phyloP scores from a whole-genome alignment of 2,888 invertebrate species.

The Asteroscopus sphinx region DNA sequence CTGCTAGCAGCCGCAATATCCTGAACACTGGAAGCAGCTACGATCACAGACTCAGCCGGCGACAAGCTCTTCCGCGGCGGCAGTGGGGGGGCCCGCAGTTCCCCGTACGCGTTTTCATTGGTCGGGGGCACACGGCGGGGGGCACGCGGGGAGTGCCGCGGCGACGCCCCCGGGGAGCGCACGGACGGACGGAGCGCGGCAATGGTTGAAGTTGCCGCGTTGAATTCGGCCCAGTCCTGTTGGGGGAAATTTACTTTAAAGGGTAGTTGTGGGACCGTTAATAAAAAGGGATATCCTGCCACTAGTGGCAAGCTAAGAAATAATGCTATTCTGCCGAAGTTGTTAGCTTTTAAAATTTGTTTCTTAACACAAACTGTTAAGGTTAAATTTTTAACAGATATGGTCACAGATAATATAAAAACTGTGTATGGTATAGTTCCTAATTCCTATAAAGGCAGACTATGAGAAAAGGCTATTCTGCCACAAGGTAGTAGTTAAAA shows the following conservation, averaged over 20 bases:
- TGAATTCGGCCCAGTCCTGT: slow-evolving; percentile 91
- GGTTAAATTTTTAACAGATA: no score
- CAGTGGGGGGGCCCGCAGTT: slow-evolving; percentile 84
- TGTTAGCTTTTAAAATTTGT: no score
- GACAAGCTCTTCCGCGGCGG: slow-evolving; percentile 90
- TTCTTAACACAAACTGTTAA: no score
- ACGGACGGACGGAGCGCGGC: slow-evolving; percentile 86
- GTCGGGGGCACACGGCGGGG: slow-evolving; percentile 68
- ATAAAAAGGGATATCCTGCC: no score
- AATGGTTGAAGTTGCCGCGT: slow-evolving; percentile 91
- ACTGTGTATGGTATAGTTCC: no score
- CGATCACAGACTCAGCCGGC: slow-evolving; percentile 78
- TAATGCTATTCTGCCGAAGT: no score
- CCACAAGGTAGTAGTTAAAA: no score
- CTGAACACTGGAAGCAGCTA: slow-evolving; percentile 81
- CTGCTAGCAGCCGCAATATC: slow-evolving; percentile 77
- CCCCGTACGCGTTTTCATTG: slow-evolving; percentile 83
- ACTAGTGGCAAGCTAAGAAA: no score
- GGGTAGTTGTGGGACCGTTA: not conserved
- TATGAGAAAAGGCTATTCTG: no score
- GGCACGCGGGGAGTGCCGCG: slow-evolving; percentile 85
- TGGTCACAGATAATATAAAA: no score
- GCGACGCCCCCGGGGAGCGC: slow-evolving; percentile 90
- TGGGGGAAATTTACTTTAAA: slow-evolving; percentile 1
- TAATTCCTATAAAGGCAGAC: no score